Base-by-base conservation (phyloP, 2,888 invertebrate species). In the Scrobipalpa costella region DNA sequence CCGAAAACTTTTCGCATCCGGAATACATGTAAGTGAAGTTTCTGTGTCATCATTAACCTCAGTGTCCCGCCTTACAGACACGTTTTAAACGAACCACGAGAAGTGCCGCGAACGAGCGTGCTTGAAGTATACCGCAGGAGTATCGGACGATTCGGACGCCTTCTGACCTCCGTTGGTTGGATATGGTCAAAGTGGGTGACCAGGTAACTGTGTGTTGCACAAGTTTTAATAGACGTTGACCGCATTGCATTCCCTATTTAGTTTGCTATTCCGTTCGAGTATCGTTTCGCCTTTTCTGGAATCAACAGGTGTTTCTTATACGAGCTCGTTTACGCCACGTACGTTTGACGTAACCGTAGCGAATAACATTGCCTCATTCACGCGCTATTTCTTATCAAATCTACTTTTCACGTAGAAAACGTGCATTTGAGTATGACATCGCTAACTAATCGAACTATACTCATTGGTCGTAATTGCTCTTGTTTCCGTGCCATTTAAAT, bases 1-100 rank as follows among this genome's bases (percentile, higher is more conserved):
- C 59, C 65, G 65, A 76, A 72, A 69, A 75, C 74, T 78, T 76
- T 76, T 76, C 60, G 64, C 75, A 72, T 75, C 77, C 79, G 76
- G 80, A n/a, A 82, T 77, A 76, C 76, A 87, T 76, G 90, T 90
- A 89, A 90, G 90, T 89, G 82, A 74, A 76, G 81, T 82, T 84
- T 83, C 76, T 83, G 83, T 86, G 85, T 80, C 79, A 82, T 78
- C 77, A 78, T 81, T 85, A 79, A 80, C 77, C 73, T 80, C 73
- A 69, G 80, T 79, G 79, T 76, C 79, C 79, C 68, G 78, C 67
- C 77, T 78, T 79, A 78, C 77, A 81, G 79, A 80, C 80, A 81
- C 79, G 74, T 81, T 84, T 75, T 68, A 67, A 74, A 77, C 72
- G 72, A 80, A 76, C 72, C 69, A 76, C 69, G 70, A 76, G n/a